Percentiles rank a stretch among this genome's conserved stretches.
Evolutionary conservation across 2,888 invertebrate species (phyloP).

Genomic region (Rambutsinella grinnellia): DNA sequence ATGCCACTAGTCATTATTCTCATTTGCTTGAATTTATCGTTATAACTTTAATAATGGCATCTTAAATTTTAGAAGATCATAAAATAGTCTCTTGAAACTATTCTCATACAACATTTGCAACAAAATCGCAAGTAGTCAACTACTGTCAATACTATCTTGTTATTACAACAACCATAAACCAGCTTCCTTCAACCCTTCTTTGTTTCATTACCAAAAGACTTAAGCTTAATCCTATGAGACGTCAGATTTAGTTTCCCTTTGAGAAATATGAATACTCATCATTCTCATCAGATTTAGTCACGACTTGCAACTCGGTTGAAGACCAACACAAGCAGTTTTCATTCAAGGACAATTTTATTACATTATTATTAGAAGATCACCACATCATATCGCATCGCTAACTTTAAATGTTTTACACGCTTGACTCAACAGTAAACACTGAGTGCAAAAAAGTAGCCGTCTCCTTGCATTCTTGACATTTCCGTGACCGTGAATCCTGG

Average conservation of each 20-base stretch:
- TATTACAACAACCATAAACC: no score
- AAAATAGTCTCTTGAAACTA: no score
- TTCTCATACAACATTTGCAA: no score
- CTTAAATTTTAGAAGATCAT: no score
- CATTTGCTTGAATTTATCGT: no score
- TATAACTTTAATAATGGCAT: no score
- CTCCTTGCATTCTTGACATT: conserved; percentile 16
- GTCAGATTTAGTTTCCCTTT: neutral
- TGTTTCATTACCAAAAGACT: neutral
- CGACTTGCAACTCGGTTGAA: neutral
- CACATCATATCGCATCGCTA: neutral
- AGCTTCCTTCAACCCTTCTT: no score
- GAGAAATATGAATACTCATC: neutral
- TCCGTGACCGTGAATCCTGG: conserved; percentile 30
- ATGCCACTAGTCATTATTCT: no score
- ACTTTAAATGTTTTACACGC: neutral
- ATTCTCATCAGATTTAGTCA: neutral
- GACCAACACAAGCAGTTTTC: neutral
- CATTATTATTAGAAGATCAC: neutral
- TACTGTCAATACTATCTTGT: no score
- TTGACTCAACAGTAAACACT: neutral
- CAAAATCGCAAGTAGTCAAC: no score
- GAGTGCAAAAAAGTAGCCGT: neutral
- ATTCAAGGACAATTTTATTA: neutral
- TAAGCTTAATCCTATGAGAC: neutral